A percentile compares a stretch with the other conserved stretches of the same genome.
phyloP scores from a whole-genome alignment of 2,888 invertebrate species.

The Machimus atricapillus region DNA sequence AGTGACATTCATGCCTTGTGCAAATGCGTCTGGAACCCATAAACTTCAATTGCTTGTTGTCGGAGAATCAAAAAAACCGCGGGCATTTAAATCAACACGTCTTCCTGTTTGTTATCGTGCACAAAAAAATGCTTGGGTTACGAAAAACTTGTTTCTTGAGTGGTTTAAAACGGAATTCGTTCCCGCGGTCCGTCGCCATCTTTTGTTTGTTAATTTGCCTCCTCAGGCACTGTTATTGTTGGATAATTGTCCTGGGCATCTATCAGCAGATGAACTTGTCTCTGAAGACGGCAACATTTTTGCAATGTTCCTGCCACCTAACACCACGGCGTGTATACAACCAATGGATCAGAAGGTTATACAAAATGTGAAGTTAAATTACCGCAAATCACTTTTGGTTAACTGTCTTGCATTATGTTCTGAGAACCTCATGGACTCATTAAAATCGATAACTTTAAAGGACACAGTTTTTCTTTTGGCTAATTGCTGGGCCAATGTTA shows the following conservation, averaged over 20 bases:
- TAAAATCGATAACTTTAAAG: conserved; percentile 39
- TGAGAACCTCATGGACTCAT: conserved; percentile 45
- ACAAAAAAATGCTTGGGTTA: conserved; percentile 43
- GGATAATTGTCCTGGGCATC: no score
- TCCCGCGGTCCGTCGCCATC: no score
- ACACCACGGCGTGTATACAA: no score
- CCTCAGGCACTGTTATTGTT: no score
- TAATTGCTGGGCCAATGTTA: neutral
- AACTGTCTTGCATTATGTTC: conserved; percentile 45
- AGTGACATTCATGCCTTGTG: conserved; percentile 40
- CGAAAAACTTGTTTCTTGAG: conserved; percentile 38
- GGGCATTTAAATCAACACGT: conserved; percentile 40
- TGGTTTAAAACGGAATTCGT: no score
- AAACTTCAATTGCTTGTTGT: conserved; percentile 44
- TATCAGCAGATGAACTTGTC: no score
- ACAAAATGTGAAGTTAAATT: no score
- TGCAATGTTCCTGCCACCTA: no score
- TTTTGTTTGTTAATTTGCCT: no score
- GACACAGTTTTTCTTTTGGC: neutral
- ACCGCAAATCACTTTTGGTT: conserved; percentile 35
- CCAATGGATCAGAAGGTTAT: no score
- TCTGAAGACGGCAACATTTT: no score
- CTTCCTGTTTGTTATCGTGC: conserved; percentile 12
- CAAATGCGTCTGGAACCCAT: conserved; percentile 41
- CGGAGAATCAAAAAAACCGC: conserved; percentile 40